Percentiles rank a stretch among this genome's conserved stretches.
These are phyloP conservation scores for Pseudochaenichthys georgianus DNA, from an alignment of 2,797 vertebrate genomes.

Conservation along the genomic window DNA sequence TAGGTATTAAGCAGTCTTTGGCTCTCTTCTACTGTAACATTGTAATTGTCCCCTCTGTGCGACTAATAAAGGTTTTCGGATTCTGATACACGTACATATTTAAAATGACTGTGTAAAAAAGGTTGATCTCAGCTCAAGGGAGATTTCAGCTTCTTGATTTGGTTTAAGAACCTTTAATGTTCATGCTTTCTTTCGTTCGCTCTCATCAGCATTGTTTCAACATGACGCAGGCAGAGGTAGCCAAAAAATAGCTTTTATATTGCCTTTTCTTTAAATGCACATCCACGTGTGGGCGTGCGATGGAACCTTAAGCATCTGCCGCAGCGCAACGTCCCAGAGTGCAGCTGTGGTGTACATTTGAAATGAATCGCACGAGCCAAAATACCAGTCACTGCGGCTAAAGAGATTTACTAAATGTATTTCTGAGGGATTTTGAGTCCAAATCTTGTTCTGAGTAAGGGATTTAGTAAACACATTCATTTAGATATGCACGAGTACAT, in stretches of 20 bases:
- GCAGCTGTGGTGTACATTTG: constrained; percentile 26
- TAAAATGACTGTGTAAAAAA: too few species aligned
- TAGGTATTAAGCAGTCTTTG: too few species aligned
- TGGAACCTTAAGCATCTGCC: constrained; percentile 28
- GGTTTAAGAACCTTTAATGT: too few species aligned
- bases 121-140: too few species aligned
- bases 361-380: constrained; percentile 29
- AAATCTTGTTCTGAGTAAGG: constrained; percentile 41
- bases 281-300: constrained; percentile 24
- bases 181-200: too few species aligned
- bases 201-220: too few species aligned
- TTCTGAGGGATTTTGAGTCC: constrained; percentile 33
- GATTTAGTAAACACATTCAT: constrained; percentile 31
- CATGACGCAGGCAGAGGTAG: too few species aligned
- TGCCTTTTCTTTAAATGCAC: background rate
- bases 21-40: too few species aligned
- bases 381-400: constrained; percentile 15
- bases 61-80: too few species aligned
- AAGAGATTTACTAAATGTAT: constrained; percentile 40
- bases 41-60: too few species aligned
- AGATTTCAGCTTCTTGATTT: too few species aligned
- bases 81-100: too few species aligned
- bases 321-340: constrained; percentile 3
- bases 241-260: constrained; percentile 24
- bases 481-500: constrained; percentile 29